Evolutionary conservation across 1,140 invertebrate genomes (phyloP), one percentile per base, ranked within the genome.

Genomic region (Choristoneura fumiferana): DNA sequence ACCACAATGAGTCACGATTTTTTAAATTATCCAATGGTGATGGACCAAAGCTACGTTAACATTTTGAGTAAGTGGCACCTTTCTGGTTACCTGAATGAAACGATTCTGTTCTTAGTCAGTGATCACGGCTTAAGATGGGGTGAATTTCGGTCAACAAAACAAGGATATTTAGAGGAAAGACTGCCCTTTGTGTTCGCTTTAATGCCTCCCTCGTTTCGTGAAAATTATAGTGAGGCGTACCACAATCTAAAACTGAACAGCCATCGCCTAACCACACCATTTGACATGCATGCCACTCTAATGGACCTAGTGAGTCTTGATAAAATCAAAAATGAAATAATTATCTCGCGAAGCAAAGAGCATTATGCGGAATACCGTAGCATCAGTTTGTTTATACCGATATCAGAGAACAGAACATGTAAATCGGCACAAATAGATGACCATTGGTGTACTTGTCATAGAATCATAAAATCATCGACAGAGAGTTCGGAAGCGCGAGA

Each of bases 101-200:
- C 92, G 0, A 89, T 94, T 63, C 69, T 98, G 0, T 88, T 98
- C 8, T 92, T 98, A 13, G 91, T 97, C 63, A 97, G 96, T 72
- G 98, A 99, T 81, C 98, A 98, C 78, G 97, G 98, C 0, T 93
- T 97, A 70, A 87, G 97, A 18, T 98, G 95, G 89, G 97, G 97
- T 0, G 70, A 77, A 8, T 90, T 91, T 45, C 78, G 89, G 9
- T 62, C 70, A 6, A 97, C 96, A 0, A 94, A 94, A 75, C 92
- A 94, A 52, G 97, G 97, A 0, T 93, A 94, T 76, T 90, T 97
- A 58, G 97, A 99, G 85, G 96, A 98, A 78, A 85, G 96, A 52
- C 81, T 98, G 13, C 97, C 97, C 0, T 96, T 96, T 67, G 88
- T 96, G 1, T 95, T 94, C 67, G 76, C 98, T 1, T 91, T 93